Percentiles rank a stretch among this genome's conserved stretches.
Conservation (phyloP, 2,888 invertebrate genomes). For the Patella depressa region DNA sequence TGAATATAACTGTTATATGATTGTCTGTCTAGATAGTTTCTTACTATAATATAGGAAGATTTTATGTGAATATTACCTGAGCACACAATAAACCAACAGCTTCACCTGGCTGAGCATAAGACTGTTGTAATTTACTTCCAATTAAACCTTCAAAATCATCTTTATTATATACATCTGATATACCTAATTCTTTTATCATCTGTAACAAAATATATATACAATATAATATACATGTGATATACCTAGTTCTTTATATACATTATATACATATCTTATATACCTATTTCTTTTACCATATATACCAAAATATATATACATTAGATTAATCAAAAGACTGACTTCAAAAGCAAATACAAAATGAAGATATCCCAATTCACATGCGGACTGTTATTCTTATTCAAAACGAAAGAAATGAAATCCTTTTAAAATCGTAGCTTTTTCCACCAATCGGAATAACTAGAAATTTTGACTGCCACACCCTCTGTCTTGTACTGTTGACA, state of each 20-base stretch:
- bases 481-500: too few species aligned
- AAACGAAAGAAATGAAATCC: too few species aligned
- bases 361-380: too few species aligned
- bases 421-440: too few species aligned
- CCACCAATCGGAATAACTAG: too few species aligned
- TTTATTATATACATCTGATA: neutral
- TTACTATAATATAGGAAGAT: neutral
- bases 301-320: neutral
- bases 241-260: neutral
- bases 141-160: slow-evolving; percentile 5
- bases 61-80: slow-evolving; percentile 74
- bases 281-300: slow-evolving; percentile 6
- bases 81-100: slow-evolving; percentile 96
- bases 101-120: slow-evolving; percentile 91
- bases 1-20: too few species aligned
- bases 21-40: too few species aligned
- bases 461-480: too few species aligned
- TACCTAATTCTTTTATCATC: slow-evolving; percentile 8
- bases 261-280: neutral
- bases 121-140: slow-evolving; percentile 80
- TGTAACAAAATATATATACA: neutral
- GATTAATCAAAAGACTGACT: too few species aligned
- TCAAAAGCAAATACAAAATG: too few species aligned
- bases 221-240: neutral
- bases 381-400: too few species aligned